A percentile compares a stretch with the other conserved stretches of the same genome.
These are phyloP conservation scores for Amyelois transitella DNA, from an alignment of 1,140 invertebrate species.

Conservation along the genomic window DNA sequence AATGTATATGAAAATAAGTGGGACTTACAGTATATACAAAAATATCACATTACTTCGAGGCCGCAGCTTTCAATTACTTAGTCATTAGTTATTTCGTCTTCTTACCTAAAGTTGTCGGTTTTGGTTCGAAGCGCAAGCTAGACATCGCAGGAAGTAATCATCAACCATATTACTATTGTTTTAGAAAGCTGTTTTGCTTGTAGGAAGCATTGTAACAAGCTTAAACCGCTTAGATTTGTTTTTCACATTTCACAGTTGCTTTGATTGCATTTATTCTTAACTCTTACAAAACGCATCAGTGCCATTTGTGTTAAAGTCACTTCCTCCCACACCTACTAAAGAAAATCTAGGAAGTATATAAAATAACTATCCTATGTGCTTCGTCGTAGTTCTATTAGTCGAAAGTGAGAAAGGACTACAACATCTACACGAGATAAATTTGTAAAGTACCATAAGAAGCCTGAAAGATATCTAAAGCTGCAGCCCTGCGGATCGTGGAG, in stretches of 20 bases:
- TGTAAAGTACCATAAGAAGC: conserved; percentile 11
- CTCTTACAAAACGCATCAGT: conserved; percentile 20
- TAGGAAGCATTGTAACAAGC: conserved; percentile 17
- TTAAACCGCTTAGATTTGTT: conserved; percentile 15
- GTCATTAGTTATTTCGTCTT: conserved; percentile 63
- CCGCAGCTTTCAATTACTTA: conserved; percentile 72
- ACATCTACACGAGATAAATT: conserved; percentile 40
- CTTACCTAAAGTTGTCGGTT: conserved; percentile 59
- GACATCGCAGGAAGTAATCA: conserved; percentile 45
- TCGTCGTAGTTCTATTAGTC: conserved; percentile 21
- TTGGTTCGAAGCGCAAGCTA: conserved; percentile 63
- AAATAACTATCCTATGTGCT: conserved; percentile 27
- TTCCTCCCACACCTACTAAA: conserved; percentile 20
- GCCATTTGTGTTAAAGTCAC: conserved; percentile 8
- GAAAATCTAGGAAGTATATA: conserved; percentile 27
- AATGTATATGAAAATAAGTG: conserved; percentile 74
- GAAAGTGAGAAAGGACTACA: conserved; percentile 26
- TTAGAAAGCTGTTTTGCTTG: conserved; percentile 18
- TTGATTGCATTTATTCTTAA: conserved; percentile 12
- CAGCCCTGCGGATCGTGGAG: conserved; percentile 44
- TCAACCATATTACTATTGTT: conserved; percentile 8
- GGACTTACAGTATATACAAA: conserved; percentile 74
- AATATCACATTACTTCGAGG: conserved; percentile 75
- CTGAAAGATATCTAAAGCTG: conserved; percentile 42
- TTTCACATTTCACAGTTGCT: conserved; percentile 7